A percentile compares a stretch with the other conserved stretches of the same genome.
These are phyloP conservation scores for Parauchenoglanis ngamensis DNA, from an alignment of 2,797 vertebrate genomes.

Conservation along the genomic window DNA sequence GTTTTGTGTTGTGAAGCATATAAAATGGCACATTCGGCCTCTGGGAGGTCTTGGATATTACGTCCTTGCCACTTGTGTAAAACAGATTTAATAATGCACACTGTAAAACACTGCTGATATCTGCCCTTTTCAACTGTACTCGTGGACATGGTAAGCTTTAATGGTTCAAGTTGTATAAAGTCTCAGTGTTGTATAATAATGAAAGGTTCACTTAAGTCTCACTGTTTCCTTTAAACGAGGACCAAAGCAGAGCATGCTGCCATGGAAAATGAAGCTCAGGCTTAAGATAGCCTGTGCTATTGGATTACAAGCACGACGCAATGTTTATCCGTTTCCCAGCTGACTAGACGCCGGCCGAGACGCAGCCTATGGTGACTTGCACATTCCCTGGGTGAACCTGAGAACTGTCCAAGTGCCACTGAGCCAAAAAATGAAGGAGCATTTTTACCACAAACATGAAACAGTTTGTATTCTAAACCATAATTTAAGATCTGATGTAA, in stretches of 20 bases:
- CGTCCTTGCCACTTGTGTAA: neutral
- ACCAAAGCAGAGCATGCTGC: neutral
- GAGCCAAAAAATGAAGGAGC: neutral
- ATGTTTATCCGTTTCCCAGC: slow-evolving; percentile 62
- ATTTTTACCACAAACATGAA: neutral
- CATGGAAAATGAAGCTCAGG: slow-evolving; percentile 33
- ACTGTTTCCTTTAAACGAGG: neutral
- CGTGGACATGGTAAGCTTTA: neutral
- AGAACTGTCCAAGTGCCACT: neutral
- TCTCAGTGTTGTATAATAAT: neutral
- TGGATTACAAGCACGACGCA: slow-evolving; percentile 49
- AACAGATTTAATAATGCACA: neutral
- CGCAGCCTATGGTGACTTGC: slow-evolving; percentile 51
- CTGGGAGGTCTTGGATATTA: neutral
- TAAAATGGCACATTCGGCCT: neutral
- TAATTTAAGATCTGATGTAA: neutral
- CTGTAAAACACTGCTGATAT: neutral
- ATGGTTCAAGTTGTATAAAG: too few species aligned
- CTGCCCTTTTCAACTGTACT: neutral
- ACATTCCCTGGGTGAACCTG: slow-evolving; percentile 47
- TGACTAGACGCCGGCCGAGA: slow-evolving; percentile 14
- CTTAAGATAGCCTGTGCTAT: slow-evolving; percentile 56
- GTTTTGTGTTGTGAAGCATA: neutral
- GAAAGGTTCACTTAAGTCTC: neutral
- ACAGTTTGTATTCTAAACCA: neutral